Evolutionary conservation across 2,797 vertebrate species (phyloP), one percentile per base, ranked within the genome.

Genomic region (Etheostoma perlongum): DNA sequence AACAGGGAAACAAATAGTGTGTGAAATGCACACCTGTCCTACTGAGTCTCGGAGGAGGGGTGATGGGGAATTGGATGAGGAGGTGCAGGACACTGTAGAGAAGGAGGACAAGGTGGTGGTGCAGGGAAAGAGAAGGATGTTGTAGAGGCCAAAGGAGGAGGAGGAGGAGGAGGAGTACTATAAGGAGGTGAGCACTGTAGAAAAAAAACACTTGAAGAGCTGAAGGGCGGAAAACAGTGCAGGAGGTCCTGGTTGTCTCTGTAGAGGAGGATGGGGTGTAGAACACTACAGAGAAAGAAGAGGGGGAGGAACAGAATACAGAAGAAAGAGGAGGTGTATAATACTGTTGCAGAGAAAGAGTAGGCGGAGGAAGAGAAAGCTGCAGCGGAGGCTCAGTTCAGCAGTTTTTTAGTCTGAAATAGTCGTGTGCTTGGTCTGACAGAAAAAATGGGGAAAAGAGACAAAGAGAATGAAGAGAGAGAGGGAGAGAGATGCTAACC

Each of bases 1-100:
- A 90, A 91, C 81, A 83, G 82, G 76, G 79, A 74, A 91, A 89
- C 87, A 91, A 93, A 91, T 84, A 88, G 83, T 10, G 80, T 92
- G 88, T 90, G 88, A 91, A 90, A 90, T 81, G 78, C 81, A 81
- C 89, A 91, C 85, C 87, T 90, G 88, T 88, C 81, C 69, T 40
- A 74, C 81, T 59, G 49, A 66, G 74, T 78, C 83, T 70, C 62
- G 11, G 55, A 85, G 72, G 78, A 53, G 64, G 78, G 78, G 79
- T 52, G 81, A 75, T 77, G 73, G 76, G 76, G 86, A 81, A 42
- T 19, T 78, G 74, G 81, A 86, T 63, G 55, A 85, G 71, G 74
- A 73, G 64, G 53, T 27, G 70, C 13, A 21, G 53, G 46, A 33
- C 4, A 2, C 27, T 60, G 53, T 58, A 16, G 65, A 69, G 49